These are phyloP conservation scores for Schizotus pectinicornis DNA, from an alignment of 2,888 invertebrate species.

Conservation along the genomic window DNA sequence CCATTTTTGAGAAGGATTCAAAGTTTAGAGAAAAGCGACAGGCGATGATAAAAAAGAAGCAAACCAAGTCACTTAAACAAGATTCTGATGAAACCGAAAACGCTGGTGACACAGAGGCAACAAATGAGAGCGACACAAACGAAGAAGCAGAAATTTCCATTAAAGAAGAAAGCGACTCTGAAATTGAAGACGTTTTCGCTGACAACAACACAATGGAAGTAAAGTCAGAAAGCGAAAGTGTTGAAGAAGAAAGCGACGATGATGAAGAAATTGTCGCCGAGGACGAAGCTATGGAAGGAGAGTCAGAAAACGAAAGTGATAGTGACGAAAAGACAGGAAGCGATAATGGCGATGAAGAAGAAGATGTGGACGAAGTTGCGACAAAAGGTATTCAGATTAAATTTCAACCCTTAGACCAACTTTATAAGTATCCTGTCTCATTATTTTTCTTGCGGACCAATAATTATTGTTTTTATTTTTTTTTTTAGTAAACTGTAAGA, in stretches of 20 bases:
- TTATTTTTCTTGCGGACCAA: too few species aligned
- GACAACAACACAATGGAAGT: too few species aligned
- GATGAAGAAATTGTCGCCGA: background rate
- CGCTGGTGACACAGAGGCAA: too few species aligned
- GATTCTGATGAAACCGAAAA: too few species aligned
- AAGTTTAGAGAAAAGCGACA: constrained; percentile 9
- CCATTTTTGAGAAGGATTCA: constrained; percentile 32
- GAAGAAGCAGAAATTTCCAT: constrained; percentile 1
- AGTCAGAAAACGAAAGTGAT: background rate
- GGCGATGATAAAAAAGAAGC: constrained; percentile 25
- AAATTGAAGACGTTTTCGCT: too few species aligned
- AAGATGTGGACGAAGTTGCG: constrained; percentile 24
- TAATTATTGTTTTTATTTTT: too few species aligned
- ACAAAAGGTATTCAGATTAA: background rate
- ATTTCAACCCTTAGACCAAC: too few species aligned
- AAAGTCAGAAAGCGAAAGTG: constrained; percentile 23
- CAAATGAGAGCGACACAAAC: constrained; percentile 4
- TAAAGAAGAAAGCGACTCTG: constrained; percentile 1
- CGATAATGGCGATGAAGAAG: constrained; percentile 16
- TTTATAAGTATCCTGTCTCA: too few species aligned
- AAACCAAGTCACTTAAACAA: background rate
- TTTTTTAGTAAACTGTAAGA: background rate
- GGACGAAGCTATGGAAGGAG: constrained; percentile 1
- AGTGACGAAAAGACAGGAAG: background rate
- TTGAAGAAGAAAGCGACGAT: constrained; percentile 1